A percentile compares a stretch with the other conserved stretches of the same genome.
phyloP scores from a whole-genome alignment of 1,140 invertebrate species.

The Drosophila obscura region DNA sequence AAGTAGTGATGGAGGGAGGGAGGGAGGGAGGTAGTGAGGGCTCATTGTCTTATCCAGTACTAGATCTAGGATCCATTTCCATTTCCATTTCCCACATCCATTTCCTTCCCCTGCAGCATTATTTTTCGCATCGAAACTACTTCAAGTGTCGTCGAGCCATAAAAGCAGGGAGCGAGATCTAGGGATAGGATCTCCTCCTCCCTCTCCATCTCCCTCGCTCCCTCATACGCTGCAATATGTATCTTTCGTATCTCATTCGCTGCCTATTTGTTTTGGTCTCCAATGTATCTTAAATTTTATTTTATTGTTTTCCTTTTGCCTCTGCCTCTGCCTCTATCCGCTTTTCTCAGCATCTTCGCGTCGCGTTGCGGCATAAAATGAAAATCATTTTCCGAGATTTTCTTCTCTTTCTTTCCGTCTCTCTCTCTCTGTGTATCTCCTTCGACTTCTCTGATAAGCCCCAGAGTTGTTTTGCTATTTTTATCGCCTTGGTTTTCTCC shows the following conservation, averaged over 20 bases:
- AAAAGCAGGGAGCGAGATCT: conserved; percentile 27
- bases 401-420: conserved; percentile 20
- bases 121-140: conserved; percentile 63
- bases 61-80: conserved; percentile 37
- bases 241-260: conserved; percentile 39
- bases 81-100: conserved; percentile 10
- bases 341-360: conserved; percentile 17
- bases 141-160: conserved; percentile 51
- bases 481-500: conserved; percentile 54
- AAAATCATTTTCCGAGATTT: conserved; percentile 50
- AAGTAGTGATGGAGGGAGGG: not conserved
- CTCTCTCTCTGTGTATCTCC: conserved; percentile 19
- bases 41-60: conserved; percentile 30
- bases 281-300: conserved; percentile 79
- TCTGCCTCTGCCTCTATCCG: conserved; percentile 8
- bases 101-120: conserved; percentile 30
- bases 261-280: conserved; percentile 78
- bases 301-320: conserved; percentile 69
- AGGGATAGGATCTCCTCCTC: not conserved
- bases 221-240: conserved; percentile 61
- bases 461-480: conserved; percentile 57
- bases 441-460: conserved; percentile 31
- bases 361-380: conserved; percentile 45
- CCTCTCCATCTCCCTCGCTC: not conserved
- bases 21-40: not conserved